Base-by-base conservation (phyloP, 2,113 vertebrate species). In the Pluvialis apricaria region DNA sequence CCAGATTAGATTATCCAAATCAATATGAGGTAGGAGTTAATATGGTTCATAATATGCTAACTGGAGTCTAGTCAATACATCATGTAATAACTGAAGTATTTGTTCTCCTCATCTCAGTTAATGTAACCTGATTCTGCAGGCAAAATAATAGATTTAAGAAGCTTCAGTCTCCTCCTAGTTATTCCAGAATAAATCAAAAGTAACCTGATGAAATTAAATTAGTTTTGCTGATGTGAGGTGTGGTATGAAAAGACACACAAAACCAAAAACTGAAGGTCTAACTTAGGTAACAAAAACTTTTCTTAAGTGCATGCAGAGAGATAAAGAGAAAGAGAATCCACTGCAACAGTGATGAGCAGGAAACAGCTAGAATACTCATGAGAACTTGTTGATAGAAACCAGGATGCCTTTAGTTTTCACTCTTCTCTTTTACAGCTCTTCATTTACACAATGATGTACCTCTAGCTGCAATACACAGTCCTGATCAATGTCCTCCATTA, bases 401-500 rank as follows among this genome's bases (percentile, higher is more conserved):
- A 51, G 10, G 13, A 58, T 47, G 21, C 10, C 17, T 52, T 69
- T 26, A 40, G 8, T 29, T 75, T 58, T 68, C 31, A 57, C 4
- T 42, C 14, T 65, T 78, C 40, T 77, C 10, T 11, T 52, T 90
- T 24, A 58, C 36, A 52, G 7, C 34, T 76, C 32, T 57, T 44
- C 6, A 1, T 3, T 44, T 44, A 38, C 10, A 12, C 51, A 64
- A 15, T 52, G 28, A 57, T 1, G 0, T 47, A 65, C 7, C 36
- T n/a, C 20, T 62, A 62, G 10, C 36, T 88, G 36, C 54, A 87
- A 57, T 62, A 36, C 29, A 51, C 8, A 36, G 7, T 19, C 12
- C 21, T 70, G 32, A 61, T 44, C 28, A 62, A 12, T 24, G 10
- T 40, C 14, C 28, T 72, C 26, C 28, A 34, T 36, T 55, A 28